Conservation (phyloP, 2,797 vertebrate species). For the Rachycentron canadum region DNA sequence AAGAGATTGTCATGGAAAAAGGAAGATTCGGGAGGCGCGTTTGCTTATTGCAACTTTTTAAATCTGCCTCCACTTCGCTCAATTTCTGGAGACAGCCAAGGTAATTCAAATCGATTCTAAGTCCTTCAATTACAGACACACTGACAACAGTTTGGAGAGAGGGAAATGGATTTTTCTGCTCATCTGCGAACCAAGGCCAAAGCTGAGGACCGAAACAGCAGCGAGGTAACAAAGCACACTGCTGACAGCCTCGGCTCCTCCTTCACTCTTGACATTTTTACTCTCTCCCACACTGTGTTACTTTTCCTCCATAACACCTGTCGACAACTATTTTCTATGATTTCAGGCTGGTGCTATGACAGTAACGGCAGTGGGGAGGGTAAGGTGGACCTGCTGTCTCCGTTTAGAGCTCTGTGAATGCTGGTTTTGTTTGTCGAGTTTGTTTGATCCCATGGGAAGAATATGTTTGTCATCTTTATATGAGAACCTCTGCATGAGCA, state of each 20-base stretch:
- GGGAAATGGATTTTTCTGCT: constrained; percentile 80
- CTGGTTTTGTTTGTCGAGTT: background rate
- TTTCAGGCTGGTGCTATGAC: constrained; percentile 47
- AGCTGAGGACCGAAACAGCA: constrained; percentile 49
- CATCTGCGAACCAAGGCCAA: constrained; percentile 76
- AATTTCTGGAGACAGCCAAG: constrained; percentile 75
- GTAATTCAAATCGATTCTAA: constrained; percentile 84
- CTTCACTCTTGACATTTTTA: constrained; percentile 51
- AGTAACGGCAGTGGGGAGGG: constrained; percentile 22
- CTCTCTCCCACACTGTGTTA: constrained; percentile 24
- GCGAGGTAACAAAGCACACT: constrained; percentile 18
- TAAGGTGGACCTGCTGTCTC: constrained; percentile 18
- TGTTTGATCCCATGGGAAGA: background rate
- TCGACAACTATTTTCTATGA: constrained; percentile 43
- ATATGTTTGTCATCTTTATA: constrained; percentile 1
- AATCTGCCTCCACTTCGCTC: constrained; percentile 63
- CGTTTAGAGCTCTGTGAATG: constrained; percentile 9
- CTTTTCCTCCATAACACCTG: constrained; percentile 62
- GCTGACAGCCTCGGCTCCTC: constrained; percentile 33
- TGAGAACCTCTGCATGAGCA: constrained; percentile 18
- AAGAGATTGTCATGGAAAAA: constrained; percentile 59
- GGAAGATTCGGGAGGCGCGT: constrained; percentile 49
- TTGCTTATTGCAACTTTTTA: constrained; percentile 69
- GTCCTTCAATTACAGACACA: constrained; percentile 82
- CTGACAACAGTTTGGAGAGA: constrained; percentile 77